Evolutionary conservation across 2,113 vertebrate species (phyloP), one percentile per base, ranked within the genome.

Genomic region (Diglossa brunneiventris): DNA sequence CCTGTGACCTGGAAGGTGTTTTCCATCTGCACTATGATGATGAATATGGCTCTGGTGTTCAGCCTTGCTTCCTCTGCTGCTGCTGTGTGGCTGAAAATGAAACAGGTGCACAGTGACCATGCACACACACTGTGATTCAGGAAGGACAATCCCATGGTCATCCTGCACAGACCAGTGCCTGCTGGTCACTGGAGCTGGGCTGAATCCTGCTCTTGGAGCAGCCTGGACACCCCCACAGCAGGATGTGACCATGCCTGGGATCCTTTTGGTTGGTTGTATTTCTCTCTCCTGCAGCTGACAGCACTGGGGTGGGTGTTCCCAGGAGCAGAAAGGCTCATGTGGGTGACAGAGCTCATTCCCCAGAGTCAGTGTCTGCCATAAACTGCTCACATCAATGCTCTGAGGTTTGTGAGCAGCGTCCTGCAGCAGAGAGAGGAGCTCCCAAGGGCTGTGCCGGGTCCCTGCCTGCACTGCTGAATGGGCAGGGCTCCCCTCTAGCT

Each of bases 11-110:
- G 39, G 30, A 35, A 69, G 64, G 59, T 83, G 76, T 84, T 75
- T 86, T 83, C 27, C 19, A 35, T 67, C 55, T 83, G 39, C 39
- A 75, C 13, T 70, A 4, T 55, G 69, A 53, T 83, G 58, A 80
- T 64, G 91, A 89, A 61, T 67, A 33, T n/a, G 27, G 28, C 20
- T 61, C 31, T 78, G 66, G 44, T 52, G 61, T 63, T 94, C 75
- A 63, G 55, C 59, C 55, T 83, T 78, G 10, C 62, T 90, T 91
- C 79, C 59, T 86, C 86, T 92, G 76, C 69, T 77, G 68, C 80
- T 76, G 68, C 68, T 89, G 42, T 53, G 62, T 67, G 56, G 39
- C 72, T 91, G 69, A 12, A 72, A 83, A 55, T 35, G 67, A 16
- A 80, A 26, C 55, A 87, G 56, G 59, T 61, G 37, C 53, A 15